Percentiles rank a stretch among this genome's conserved stretches.
phyloP scores from a whole-genome alignment of 2,888 invertebrate genomes.

The Eupelmus urozonus region DNA sequence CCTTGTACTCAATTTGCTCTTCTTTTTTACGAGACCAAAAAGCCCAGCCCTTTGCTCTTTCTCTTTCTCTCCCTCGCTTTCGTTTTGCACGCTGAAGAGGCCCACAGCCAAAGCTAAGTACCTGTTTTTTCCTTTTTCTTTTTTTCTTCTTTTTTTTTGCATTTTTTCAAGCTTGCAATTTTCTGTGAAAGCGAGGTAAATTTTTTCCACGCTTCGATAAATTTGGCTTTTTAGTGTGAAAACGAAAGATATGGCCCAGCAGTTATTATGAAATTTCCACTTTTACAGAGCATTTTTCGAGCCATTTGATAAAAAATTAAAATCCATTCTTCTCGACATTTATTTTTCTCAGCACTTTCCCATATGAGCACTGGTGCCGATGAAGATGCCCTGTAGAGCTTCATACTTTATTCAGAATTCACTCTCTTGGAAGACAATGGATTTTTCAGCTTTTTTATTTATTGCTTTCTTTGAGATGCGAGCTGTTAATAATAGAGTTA shows the following conservation, averaged over 20 bases:
- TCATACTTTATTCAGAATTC: constrained; percentile 18
- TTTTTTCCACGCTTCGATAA: too few relatives aligned
- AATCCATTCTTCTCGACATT: too few relatives aligned
- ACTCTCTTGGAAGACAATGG: neutral
- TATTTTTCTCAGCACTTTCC: neutral
- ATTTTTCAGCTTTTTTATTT: constrained; percentile 11
- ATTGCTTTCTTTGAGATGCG: neutral
- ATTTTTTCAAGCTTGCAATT: too few relatives aligned
- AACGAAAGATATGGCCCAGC: too few relatives aligned
- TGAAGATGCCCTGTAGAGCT: neutral
- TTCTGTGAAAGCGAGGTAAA: too few relatives aligned
- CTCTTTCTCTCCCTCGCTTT: neutral
- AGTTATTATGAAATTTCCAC: too few relatives aligned
- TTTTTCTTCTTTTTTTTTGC: too few relatives aligned
- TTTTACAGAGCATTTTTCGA: neutral
- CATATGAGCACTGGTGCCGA: neutral
- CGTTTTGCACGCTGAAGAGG: too few relatives aligned
- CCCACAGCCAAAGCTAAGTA: too few relatives aligned
- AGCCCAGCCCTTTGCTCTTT: neutral
- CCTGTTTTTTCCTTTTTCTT: too few relatives aligned
- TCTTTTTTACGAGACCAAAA: constrained; percentile 1
- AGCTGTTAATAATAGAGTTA: constrained; percentile 17
- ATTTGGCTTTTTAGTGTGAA: too few relatives aligned
- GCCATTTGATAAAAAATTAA: neutral
- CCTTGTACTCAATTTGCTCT: constrained; percentile 13